Percentiles rank a stretch among this genome's conserved stretches.
These are phyloP conservation scores for Equus quagga DNA, from an alignment of 2,113 vertebrate species.

Conservation along the genomic window DNA sequence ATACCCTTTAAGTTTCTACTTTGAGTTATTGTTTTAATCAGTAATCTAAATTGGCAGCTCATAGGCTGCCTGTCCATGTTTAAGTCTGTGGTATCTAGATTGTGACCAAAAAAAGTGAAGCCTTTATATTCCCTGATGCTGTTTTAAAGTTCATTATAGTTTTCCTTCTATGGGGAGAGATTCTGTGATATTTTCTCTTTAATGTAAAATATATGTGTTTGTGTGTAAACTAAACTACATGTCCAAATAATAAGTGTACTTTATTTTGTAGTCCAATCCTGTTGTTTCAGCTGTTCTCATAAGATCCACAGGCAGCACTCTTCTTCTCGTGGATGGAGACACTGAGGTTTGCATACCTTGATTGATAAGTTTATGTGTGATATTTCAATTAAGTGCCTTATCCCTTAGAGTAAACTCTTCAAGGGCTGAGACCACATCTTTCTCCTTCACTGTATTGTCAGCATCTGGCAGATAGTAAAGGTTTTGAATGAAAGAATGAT, in stretches of 20 bases:
- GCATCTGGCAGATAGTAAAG: background rate
- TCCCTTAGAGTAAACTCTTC: background rate
- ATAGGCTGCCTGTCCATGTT: background rate
- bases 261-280: slow-evolving; percentile 5
- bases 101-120: background rate
- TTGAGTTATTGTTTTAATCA: background rate
- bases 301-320: background rate
- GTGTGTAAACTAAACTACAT: background rate
- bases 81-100: background rate
- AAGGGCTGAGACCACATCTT: background rate
- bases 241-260: background rate
- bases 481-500: slow-evolving; percentile 18
- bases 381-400: background rate
- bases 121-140: background rate
- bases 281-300: slow-evolving; percentile 11
- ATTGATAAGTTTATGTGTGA: background rate
- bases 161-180: background rate
- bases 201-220: background rate
- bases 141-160: slow-evolving; percentile 16
- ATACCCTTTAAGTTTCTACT: background rate
- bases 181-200: background rate
- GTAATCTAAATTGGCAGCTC: background rate
- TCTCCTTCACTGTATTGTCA: background rate
- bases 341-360: background rate
- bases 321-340: background rate